These are phyloP conservation scores for Metalampra italica DNA, from an alignment of 2,888 invertebrate species.

Conservation along the genomic window DNA sequence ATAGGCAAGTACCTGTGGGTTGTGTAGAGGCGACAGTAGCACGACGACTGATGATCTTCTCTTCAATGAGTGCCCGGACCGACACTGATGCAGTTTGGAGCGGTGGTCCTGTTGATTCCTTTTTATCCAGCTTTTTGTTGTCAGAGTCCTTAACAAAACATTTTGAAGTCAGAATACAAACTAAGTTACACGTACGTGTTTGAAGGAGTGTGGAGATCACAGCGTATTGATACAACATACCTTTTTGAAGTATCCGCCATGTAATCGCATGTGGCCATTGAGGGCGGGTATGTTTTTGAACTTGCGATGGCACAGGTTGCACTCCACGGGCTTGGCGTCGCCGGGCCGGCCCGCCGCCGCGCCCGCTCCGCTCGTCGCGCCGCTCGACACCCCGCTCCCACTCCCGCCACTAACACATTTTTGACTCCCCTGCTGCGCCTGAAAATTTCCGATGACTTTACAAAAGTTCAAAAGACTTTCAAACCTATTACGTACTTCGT, in stretches of 20 bases:
- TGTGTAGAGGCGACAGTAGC: slow-evolving; percentile 57
- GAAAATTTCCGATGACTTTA: slow-evolving; percentile 57
- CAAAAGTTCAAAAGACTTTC: slow-evolving; percentile 65
- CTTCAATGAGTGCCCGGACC: slow-evolving; percentile 93
- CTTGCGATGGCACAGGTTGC: slow-evolving; percentile 95
- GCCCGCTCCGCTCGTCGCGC: slow-evolving; percentile 30
- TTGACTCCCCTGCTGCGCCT: slow-evolving; percentile 64
- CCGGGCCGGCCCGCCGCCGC: slow-evolving; percentile 53
- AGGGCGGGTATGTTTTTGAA: slow-evolving; percentile 99
- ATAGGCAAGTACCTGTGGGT: slow-evolving; percentile 38
- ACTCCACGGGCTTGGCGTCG: slow-evolving; percentile 93
- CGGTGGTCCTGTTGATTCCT: slow-evolving; percentile 89
- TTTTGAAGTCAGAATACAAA: background rate
- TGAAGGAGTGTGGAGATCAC: too few species aligned
- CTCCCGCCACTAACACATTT: slow-evolving; percentile 45
- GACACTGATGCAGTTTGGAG: slow-evolving; percentile 95
- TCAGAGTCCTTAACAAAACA: slow-evolving; percentile 83
- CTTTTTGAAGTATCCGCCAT: slow-evolving; percentile 98
- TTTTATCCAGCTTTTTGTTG: slow-evolving; percentile 91
- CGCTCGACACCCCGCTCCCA: slow-evolving; percentile 42
- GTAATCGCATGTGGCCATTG: slow-evolving; percentile 98
- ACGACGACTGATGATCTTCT: slow-evolving; percentile 94
- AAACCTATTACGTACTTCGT: slow-evolving; percentile 67
- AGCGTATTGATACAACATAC: slow-evolving; percentile 48
- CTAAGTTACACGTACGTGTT: background rate